Percentiles rank a stretch among this genome's conserved stretches.
Evolutionary conservation across 2,113 vertebrate genomes (phyloP).

Genomic region (Proterorhinus semilunaris): DNA sequence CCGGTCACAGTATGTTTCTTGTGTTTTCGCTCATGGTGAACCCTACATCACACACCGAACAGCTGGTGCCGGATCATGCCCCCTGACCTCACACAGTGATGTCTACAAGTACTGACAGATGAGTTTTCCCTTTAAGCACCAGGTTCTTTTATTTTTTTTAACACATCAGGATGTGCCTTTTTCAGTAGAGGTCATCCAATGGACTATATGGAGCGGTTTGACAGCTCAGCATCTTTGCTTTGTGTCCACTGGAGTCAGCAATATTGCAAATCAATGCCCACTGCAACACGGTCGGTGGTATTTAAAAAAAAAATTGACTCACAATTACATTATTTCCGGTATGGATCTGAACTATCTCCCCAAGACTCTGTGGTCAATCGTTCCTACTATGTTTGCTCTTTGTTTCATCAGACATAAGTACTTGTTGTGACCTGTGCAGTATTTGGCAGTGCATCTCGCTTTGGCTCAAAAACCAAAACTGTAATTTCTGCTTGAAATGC

Average conservation of each 20-base stretch:
- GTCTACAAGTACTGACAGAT: not conserved
- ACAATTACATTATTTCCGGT: slow-evolving; percentile 10
- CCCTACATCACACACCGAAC: not conserved
- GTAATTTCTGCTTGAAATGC: slow-evolving; percentile 28
- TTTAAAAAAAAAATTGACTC: slow-evolving; percentile 22
- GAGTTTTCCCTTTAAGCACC: slow-evolving; percentile 9
- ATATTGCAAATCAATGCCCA: slow-evolving; percentile 45
- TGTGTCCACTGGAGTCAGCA: slow-evolving; percentile 16
- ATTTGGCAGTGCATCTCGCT: slow-evolving; percentile 30
- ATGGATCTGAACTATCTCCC: slow-evolving; percentile 17
- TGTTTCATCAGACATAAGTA: slow-evolving; percentile 52
- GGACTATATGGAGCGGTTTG: slow-evolving; percentile 8
- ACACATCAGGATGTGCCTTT: slow-evolving; percentile 6
- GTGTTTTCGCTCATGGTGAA: not conserved
- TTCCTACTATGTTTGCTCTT: slow-evolving; percentile 40
- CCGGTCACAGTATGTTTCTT: not conserved
- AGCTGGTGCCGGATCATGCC: not conserved
- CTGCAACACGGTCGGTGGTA: not conserved
- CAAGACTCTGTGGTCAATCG: slow-evolving; percentile 28
- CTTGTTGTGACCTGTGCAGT: slow-evolving; percentile 25
- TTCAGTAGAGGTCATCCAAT: slow-evolving; percentile 30
- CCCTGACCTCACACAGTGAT: not conserved
- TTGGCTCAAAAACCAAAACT: slow-evolving; percentile 25
- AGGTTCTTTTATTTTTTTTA: not conserved
- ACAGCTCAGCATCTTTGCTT: slow-evolving; percentile 41